Conservation (phyloP, 1,140 invertebrate genomes). For the Musca vetustissima region DNA sequence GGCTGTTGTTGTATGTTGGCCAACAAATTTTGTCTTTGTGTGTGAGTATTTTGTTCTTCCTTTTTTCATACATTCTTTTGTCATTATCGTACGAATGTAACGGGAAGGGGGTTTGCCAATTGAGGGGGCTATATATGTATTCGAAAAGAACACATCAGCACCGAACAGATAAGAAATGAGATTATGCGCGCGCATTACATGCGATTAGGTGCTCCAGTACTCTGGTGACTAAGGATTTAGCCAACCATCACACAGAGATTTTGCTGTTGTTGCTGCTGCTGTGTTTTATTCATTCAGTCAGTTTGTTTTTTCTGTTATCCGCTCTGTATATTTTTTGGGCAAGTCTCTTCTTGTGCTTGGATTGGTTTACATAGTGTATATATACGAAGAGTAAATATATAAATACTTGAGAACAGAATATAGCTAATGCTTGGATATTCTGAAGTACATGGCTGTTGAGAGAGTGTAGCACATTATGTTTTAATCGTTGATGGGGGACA, state of each 20-base stretch:
- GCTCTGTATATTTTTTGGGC: neutral
- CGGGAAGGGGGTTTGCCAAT: too few relatives aligned
- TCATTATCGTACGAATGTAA: too few relatives aligned
- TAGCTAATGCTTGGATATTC: too few relatives aligned
- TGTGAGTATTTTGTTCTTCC: neutral
- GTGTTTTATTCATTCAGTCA: neutral
- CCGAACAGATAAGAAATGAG: slow-evolving; percentile 47
- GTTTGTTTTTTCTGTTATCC: neutral
- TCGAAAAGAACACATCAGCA: too few relatives aligned
- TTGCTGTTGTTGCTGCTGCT: neutral
- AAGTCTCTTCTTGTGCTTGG: neutral
- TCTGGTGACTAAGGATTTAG: slow-evolving; percentile 45
- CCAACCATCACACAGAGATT: slow-evolving; percentile 45
- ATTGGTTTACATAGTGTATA: too few relatives aligned
- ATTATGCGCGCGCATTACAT: slow-evolving; percentile 57
- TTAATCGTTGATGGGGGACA: too few relatives aligned
- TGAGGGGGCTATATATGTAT: too few relatives aligned
- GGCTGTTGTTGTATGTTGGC: neutral
- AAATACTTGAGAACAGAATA: too few relatives aligned
- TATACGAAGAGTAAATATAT: too few relatives aligned
- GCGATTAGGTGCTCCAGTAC: slow-evolving; percentile 49
- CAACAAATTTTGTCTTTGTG: neutral
- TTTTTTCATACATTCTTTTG: too few relatives aligned
- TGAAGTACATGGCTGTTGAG: neutral
- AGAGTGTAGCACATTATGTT: too few relatives aligned